Evolutionary conservation across 2,113 vertebrate genomes (phyloP), one percentile per base, ranked within the genome.

Genomic region (Vulpes ferrilata): DNA sequence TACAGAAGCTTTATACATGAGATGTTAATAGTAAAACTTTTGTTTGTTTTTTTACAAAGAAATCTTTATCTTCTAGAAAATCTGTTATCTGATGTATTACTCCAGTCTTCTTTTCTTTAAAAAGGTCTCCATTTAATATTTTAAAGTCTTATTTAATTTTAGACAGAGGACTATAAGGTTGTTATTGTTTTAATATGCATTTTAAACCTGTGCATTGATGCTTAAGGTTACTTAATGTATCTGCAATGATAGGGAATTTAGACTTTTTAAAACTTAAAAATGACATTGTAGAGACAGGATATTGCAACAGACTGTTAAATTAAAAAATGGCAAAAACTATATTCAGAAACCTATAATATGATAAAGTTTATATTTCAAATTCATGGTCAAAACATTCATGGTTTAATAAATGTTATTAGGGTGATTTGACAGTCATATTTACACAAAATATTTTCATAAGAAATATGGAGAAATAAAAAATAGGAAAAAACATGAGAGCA

Each of bases 21-120:
- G 17, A 48, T 89, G 11, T 55, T 81, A 97, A 83, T 74, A 48
- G 59, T 4, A 59, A 59, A 87, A 83, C 2, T 80, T 55, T 22
- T 91, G 43, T 43, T 43, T 43, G 43, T 82, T 92, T 97, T 79
- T 92, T 97, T 69, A 95, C 79, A 95, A 95, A 65, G 48, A 96
- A 96, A 88, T 93, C 27, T 69, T 88, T 93, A 64, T 22, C 73
- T 57, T 55, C 65, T 96, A 90, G 85, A 71, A 95, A 94, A 20
- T 59, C 60, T 95, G 38, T 92, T 62, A 59, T 88, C 23, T 85
- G 59, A 38, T 5, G 7, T 91, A 23, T 69, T 91, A 4, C 5
- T 88, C 59, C 19, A 92, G 55, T 89, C 35, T 30, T 94, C 90
- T 79, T 94, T 90, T 90, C 51, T 93, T 91, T 96, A 67, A 80